phyloP scores from a whole-genome alignment of 2,888 invertebrate genomes.

The Agrotis clavis region DNA sequence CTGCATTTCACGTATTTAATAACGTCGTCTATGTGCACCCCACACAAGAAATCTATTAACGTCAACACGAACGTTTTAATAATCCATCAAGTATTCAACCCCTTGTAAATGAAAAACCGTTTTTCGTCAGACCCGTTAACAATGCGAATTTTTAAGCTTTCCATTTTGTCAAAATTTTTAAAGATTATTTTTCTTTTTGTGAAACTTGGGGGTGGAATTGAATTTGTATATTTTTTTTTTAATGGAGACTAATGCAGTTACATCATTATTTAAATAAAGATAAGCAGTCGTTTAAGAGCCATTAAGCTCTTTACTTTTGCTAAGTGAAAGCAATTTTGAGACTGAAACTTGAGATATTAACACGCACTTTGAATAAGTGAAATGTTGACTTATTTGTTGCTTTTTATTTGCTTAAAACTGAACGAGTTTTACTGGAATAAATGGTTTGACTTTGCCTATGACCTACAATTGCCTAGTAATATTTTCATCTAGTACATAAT shows the following conservation, averaged over 20 bases:
- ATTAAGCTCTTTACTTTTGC: conserved; percentile 21
- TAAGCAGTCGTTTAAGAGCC: conserved; percentile 17
- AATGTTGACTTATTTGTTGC: background rate
- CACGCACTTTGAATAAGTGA: background rate
- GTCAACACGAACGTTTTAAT: conserved; percentile 83
- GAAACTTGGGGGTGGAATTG: background rate
- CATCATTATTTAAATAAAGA: conserved; percentile 24
- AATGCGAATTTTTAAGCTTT: conserved; percentile 44
- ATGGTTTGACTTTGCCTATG: too few species aligned
- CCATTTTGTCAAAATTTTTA: conserved; percentile 35
- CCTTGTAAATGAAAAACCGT: conserved; percentile 68
- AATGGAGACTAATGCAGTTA: conserved; percentile 16
- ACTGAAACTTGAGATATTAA: conserved; percentile 27
- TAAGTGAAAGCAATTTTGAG: conserved; percentile 32
- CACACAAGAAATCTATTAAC: conserved; percentile 87
- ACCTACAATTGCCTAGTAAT: background rate
- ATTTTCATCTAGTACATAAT: background rate
- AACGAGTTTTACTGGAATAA: background rate
- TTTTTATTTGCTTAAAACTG: background rate
- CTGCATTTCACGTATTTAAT: conserved; percentile 90
- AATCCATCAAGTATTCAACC: conserved; percentile 83
- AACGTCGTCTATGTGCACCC: conserved; percentile 84
- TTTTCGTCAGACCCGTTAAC: conserved; percentile 47
- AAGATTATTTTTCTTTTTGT: conserved; percentile 21
- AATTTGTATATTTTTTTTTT: background rate